Evolutionary conservation across 1,140 invertebrate species (phyloP), one percentile per base, ranked within the genome.

Genomic region (Oedothorax gibbosus): DNA sequence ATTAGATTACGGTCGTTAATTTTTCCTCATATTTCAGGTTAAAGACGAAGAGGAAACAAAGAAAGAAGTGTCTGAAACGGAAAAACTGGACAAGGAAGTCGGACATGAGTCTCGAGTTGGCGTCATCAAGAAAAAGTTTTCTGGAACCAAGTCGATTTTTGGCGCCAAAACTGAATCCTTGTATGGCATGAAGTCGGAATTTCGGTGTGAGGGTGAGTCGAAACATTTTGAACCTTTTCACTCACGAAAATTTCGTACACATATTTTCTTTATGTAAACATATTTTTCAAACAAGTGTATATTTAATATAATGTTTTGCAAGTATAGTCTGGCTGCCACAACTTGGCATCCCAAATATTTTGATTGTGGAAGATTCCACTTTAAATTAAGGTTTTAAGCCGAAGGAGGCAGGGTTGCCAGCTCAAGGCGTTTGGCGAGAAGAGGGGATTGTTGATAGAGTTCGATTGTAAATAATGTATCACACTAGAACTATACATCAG

Each of bases 131-230:
- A 51, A 56, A 20, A 84, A 84, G 11, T 84, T 76, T 60, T n/a
- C 50, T 8, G 18, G 51, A 0, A 9, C 20, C 0, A 77, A 35
- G 50, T 11, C 54, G n/a, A 51, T 35, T 3, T 84, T 84, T 9
- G 82, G 82, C 10, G 3, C 14, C 0, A 21, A 76, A 49, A 11
- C 82, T 1, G 82, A 84, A 57, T 15, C 56, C 14, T 49, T 68
- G 18, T 84, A 84, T 60, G 82, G 72, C 0, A 84, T 84, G 82
- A 84, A 84, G 15, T 84, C 73, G 0, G 82, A 84, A 69, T 57
- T 84, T 9, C 50, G 82, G 10, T 84, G 82, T 8, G 82, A 84
- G 76, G 73, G 82, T 84, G 4, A 20, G 56, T 56, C 0, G 65
- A 35, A 68, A 7, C 35, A 77, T 65, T 65, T 35, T 57, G 10